A percentile compares a stretch with the other conserved stretches of the same genome.
These are phyloP conservation scores for Oxygymnocypris stewartii DNA, from an alignment of 2,113 vertebrate species.

Conservation along the genomic window DNA sequence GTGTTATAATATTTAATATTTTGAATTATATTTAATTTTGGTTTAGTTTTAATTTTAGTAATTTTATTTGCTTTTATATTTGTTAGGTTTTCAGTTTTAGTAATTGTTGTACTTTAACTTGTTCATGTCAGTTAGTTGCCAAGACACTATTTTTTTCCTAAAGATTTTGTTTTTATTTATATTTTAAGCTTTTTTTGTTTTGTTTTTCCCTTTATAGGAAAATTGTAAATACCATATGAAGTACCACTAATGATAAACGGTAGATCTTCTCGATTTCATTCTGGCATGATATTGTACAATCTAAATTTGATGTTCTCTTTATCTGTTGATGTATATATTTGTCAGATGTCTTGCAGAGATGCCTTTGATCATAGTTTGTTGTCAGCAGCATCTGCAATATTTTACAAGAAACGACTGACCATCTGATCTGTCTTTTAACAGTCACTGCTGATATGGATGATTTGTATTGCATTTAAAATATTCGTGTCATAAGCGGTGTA, in stretches of 20 bases:
- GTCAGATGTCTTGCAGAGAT: conserved; percentile 1
- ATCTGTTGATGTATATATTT: neutral
- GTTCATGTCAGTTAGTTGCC: neutral
- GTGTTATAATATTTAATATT: too few relatives aligned
- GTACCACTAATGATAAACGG: too few relatives aligned
- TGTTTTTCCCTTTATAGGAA: too few relatives aligned
- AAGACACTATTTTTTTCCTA: neutral
- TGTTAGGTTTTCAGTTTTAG: too few relatives aligned
- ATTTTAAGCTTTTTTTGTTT: too few relatives aligned
- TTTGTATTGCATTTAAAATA: conserved; percentile 16
- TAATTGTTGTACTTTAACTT: too few relatives aligned
- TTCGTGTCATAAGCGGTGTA: neutral
- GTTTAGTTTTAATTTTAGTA: too few relatives aligned
- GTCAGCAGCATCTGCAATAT: conserved; percentile 9
- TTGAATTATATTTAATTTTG: too few relatives aligned
- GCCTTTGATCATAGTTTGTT: conserved; percentile 6
- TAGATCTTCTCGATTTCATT: neutral
- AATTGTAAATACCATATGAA: too few relatives aligned
- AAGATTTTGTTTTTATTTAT: too few relatives aligned
- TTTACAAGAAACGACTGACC: conserved; percentile 26
- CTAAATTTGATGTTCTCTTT: neutral
- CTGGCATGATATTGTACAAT: neutral
- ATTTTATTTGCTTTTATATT: neutral
- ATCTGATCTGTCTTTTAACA: conserved; percentile 34
- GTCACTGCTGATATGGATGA: conserved; percentile 12